Evolutionary conservation across 2,888 invertebrate genomes (phyloP), one percentile per base, ranked within the genome.

Genomic region (Pseudococcus viburni): DNA sequence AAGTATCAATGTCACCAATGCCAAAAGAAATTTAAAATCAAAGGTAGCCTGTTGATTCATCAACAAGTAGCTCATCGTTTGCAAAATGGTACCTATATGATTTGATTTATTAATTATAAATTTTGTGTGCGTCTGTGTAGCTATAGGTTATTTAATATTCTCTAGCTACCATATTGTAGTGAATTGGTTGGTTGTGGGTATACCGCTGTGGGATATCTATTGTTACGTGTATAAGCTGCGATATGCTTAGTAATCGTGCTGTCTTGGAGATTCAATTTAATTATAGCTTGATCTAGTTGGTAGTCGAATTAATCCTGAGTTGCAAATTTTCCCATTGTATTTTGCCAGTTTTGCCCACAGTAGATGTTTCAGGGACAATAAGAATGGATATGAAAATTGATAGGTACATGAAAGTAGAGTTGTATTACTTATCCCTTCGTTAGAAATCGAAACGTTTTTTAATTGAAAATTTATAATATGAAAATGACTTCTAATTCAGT

Each of bases 21-120:
- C 91, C 93, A 95, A 0, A 96, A 96, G 92, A 93, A 94, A 89
- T 96, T 96, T 90, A 96, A 95, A 92, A 96, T 96, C 95, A 93
- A 95, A 90, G 96, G 96, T 8, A 96, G 96, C 88, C 91, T 96
- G 9, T 95, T 96, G 93, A 95, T 96, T 6, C 96, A 96, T 91
- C 93, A 96, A 90, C 93, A 96, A 90, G 96, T 96, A 19, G 95
- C 96, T 0, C 96, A 96, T 92, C 42, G 8, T 26, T 83, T 12
- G 9, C 19, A 33, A 46, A 33, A 33, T 46, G 80, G 80, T 83
- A 83, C 19, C 22, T 64, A 22, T 8, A 73, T 73, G 73, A 8
- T 73, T 73, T 19, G 73, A 73, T 33, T 39, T 8, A 39, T 73
- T 39, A 73, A 73, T 73, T 73, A 73, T 17, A 15, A 68, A 26